A percentile compares a stretch with the other conserved stretches of the same genome.
phyloP scores from a whole-genome alignment of 2,797 vertebrate species.

The Hippoglossus hippoglossus region DNA sequence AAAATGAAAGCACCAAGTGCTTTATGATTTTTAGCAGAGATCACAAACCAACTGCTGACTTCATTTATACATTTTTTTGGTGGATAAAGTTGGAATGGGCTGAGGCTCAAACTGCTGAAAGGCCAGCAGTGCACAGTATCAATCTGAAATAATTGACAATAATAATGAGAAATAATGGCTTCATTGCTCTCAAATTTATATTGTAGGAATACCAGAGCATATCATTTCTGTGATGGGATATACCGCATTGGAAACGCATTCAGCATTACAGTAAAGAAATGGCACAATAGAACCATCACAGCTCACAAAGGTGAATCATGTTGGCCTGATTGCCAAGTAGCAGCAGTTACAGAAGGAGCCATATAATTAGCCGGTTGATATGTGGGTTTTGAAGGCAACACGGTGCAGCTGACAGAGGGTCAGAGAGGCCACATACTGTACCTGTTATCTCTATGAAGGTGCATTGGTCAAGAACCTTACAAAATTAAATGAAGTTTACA shows the following conservation, averaged over 20 bases:
- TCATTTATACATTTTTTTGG: background rate
- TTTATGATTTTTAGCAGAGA: background rate
- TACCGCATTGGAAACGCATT: background rate
- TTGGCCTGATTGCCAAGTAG: background rate
- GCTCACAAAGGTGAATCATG: background rate
- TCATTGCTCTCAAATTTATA: background rate
- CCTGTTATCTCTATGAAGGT: background rate
- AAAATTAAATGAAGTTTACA: background rate
- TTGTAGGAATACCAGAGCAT: background rate
- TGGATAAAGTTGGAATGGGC: background rate
- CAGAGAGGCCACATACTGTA: background rate
- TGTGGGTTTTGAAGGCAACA: background rate
- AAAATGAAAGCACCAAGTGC: background rate
- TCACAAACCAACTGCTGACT: background rate
- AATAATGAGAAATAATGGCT: background rate
- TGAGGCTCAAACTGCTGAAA: background rate
- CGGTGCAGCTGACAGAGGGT: background rate
- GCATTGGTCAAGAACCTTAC: too few species aligned
- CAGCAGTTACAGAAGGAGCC: background rate
- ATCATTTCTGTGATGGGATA: background rate
- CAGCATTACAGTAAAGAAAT: background rate
- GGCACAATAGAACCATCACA: background rate
- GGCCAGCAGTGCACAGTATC: background rate
- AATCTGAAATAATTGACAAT: conserved; percentile 1
- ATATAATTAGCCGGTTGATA: background rate